Conservation (phyloP, 2,888 invertebrate genomes). For the Drosophila ochracea region DNA sequence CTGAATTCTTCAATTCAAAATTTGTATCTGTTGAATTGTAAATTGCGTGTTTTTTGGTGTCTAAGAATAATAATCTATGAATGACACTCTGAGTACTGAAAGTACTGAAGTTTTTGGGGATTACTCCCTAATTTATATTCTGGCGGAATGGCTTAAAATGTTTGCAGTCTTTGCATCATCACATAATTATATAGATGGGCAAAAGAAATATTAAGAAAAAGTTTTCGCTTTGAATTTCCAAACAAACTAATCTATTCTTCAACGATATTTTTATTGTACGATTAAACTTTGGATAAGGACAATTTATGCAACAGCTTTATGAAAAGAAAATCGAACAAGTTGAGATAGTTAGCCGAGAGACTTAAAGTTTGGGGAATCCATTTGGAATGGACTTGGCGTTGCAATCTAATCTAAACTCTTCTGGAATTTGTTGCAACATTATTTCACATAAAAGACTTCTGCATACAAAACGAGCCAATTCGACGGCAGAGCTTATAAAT, state of each 20-base stretch:
- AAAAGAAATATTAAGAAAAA: background rate
- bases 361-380: constrained; percentile 2
- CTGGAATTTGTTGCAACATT: constrained; percentile 21
- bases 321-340: constrained; percentile 4
- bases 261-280: background rate
- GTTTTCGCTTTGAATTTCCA: background rate
- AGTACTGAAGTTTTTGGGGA: background rate
- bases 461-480: constrained; percentile 12
- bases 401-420: constrained; percentile 30
- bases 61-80: background rate
- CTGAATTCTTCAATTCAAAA: background rate
- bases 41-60: background rate
- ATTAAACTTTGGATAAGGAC: background rate
- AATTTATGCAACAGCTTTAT: background rate
- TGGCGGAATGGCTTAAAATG: background rate
- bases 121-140: background rate
- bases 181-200: background rate
- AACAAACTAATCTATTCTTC: background rate
- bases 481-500: constrained; percentile 21
- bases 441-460: constrained; percentile 16
- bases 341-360: background rate
- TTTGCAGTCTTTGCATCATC: background rate
- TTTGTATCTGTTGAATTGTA: background rate
- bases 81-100: background rate
- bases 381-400: constrained; percentile 15